Conservation (phyloP, 1,140 invertebrate genomes). For the Drosophila novamexicana region DNA sequence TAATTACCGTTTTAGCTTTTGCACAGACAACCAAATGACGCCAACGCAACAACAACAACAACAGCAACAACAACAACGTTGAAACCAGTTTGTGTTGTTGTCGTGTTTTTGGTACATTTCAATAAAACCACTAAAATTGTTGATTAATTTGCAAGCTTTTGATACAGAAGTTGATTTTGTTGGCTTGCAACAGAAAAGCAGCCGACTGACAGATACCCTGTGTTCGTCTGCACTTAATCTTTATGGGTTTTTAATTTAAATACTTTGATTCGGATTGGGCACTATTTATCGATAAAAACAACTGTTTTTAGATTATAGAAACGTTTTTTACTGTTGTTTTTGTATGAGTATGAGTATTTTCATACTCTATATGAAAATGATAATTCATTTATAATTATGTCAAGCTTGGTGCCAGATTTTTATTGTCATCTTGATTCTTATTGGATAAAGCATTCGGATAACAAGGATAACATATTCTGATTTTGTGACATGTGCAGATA, state of each 20-base stretch:
- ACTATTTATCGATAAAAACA: too few relatives aligned
- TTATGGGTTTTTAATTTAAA: not conserved
- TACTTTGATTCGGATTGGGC: too few relatives aligned
- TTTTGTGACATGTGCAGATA: too few relatives aligned
- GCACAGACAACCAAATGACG: constrained; percentile 43
- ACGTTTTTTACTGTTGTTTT: too few relatives aligned
- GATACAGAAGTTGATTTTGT: constrained; percentile 13
- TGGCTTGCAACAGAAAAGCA: not conserved
- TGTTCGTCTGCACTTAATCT: not conserved
- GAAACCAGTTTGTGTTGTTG: constrained; percentile 53
- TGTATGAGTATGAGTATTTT: too few relatives aligned
- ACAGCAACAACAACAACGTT: constrained; percentile 14
- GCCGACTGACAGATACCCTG: not conserved
- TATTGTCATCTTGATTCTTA: too few relatives aligned
- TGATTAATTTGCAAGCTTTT: constrained; percentile 35
- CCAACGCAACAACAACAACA: constrained; percentile 30
- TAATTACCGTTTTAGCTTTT: constrained; percentile 72
- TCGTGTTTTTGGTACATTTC: constrained; percentile 34
- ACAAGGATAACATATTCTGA: too few relatives aligned
- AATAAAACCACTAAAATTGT: constrained; percentile 40
- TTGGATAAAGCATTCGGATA: too few relatives aligned
- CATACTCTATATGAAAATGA: too few relatives aligned
- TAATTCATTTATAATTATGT: too few relatives aligned
- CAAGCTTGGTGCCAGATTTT: too few relatives aligned
- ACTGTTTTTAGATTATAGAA: too few relatives aligned